These are phyloP conservation scores for Hippoglossus stenolepis DNA, from an alignment of 2,113 vertebrate species.

Conservation along the genomic window DNA sequence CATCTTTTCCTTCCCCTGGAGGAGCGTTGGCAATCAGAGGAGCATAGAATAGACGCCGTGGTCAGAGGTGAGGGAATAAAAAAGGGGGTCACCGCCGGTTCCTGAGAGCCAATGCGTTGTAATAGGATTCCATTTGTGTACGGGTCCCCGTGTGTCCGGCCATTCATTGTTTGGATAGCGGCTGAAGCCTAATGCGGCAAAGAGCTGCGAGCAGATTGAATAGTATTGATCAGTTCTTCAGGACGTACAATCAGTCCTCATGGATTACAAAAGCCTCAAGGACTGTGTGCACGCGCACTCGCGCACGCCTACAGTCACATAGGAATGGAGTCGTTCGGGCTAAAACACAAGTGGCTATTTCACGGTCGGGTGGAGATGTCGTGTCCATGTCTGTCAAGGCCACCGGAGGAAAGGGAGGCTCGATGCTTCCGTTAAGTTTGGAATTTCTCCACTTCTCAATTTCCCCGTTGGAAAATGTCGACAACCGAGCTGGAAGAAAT, in stretches of 20 bases:
- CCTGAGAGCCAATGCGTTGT: conserved; percentile 40
- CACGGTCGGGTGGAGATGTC: conserved; percentile 66
- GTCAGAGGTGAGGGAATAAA: background rate
- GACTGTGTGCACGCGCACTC: background rate
- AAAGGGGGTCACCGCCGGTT: conserved; percentile 7
- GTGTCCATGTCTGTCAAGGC: conserved; percentile 68
- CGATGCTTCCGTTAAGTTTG: conserved; percentile 16
- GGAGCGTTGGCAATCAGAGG: conserved; percentile 47
- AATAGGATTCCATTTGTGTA: conserved; percentile 70
- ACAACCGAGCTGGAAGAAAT: conserved; percentile 17
- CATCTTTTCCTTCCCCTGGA: conserved; percentile 42
- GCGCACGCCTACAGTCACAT: conserved; percentile 49
- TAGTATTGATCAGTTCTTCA: conserved; percentile 75
- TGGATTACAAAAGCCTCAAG: conserved; percentile 38
- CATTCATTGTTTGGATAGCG: conserved; percentile 58
- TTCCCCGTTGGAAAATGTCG: conserved; percentile 35
- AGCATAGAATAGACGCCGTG: conserved; percentile 16
- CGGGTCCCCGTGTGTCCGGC: conserved; percentile 37
- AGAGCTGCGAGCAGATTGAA: conserved; percentile 72
- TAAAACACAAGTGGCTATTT: conserved; percentile 79
- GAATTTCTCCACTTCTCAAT: conserved; percentile 25
- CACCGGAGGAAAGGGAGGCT: conserved; percentile 20
- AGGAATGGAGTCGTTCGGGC: conserved; percentile 68
- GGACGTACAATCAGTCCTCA: conserved; percentile 57
- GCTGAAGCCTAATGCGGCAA: conserved; percentile 31